Conservation (phyloP, 2,888 invertebrate genomes). For the Hypomecis atomaria region DNA sequence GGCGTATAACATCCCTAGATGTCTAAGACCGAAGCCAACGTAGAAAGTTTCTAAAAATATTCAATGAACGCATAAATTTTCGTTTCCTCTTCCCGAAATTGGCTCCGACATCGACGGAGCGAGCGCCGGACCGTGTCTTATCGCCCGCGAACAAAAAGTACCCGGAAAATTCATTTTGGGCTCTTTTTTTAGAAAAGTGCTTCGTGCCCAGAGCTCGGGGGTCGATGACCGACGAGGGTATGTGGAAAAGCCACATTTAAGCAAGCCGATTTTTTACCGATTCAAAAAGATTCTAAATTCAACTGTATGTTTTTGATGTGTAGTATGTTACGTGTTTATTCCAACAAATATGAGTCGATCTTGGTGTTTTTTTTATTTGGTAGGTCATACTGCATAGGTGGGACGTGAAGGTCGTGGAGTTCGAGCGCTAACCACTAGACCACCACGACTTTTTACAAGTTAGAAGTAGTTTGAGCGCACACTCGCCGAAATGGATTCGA, state of each 20-base stretch:
- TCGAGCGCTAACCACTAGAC: too few species aligned
- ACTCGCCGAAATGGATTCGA: too few species aligned
- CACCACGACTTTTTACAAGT: too few species aligned
- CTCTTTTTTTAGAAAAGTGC: constrained; percentile 26
- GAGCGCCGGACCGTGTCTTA: constrained; percentile 36
- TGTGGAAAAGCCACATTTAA: neutral
- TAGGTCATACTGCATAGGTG: too few species aligned
- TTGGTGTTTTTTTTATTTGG: too few species aligned
- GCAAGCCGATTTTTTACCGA: too few species aligned
- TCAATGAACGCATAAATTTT: constrained; percentile 26
- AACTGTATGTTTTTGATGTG: too few species aligned
- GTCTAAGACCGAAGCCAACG: neutral
- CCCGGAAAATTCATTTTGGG: constrained; percentile 12
- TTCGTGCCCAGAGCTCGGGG: constrained; percentile 8
- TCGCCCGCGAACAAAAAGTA: constrained; percentile 19
- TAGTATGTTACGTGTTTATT: too few species aligned
- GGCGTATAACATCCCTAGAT: neutral
- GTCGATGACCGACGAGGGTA: constrained; percentile 8
- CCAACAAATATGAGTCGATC: too few species aligned
- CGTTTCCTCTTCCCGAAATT: constrained; percentile 17
- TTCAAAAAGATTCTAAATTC: too few species aligned
- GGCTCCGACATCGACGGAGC: constrained; percentile 12
- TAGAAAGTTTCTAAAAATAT: constrained; percentile 12
- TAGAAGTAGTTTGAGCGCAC: too few species aligned
- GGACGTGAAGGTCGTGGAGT: too few species aligned